Evolutionary conservation across 2,888 invertebrate genomes (phyloP), one percentile per base, ranked within the genome.

Genomic region (Torymus tubicola): DNA sequence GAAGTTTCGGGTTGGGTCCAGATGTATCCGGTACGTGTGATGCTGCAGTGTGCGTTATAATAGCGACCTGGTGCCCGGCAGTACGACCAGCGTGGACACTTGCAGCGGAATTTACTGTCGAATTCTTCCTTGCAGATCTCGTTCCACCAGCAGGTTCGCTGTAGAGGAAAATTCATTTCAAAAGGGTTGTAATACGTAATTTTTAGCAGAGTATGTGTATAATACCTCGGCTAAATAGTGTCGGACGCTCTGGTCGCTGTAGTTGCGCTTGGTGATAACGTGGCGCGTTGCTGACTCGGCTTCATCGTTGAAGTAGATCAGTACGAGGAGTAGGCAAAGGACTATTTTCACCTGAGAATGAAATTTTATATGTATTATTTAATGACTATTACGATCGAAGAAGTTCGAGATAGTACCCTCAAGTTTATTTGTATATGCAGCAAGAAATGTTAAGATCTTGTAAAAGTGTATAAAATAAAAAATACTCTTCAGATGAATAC

Each of bases 61-160:
- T 97, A 97, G 82, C 95, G 93, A 42, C 97, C 97, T 4, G 97
- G 97, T 85, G 94, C 96, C 90, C 96, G 93, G 91, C 97, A 97
- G 90, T 94, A 97, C 0, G 96, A 96, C 95, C 96, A 97, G 82
- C 95, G 94, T 0, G 97, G 97, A 87, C 97, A 97, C 88, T 95
- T 95, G 91, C 97, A 97, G 81, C 96, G 93, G 91, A 97, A 97
- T 85, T 95, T 93, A 84, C 93, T 95, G 91, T 96, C 96, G 88
- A 97, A 97, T 91, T 97, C 97, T 89, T 97, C 96, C 89, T 97
- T 97, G 92, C 97, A 97, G 18, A 96, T 94, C 92, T 97, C 97
- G 90, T 97, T 97, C 96, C 96, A 97, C 96, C 96, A 97, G 91
- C 97, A 97, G 71, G 96, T 96, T 89, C 97, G 94, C 97, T 97